Percentiles rank a stretch among this genome's conserved stretches.
Conservation (phyloP, 2,797 vertebrate species). For the Miichthys miiuy region DNA sequence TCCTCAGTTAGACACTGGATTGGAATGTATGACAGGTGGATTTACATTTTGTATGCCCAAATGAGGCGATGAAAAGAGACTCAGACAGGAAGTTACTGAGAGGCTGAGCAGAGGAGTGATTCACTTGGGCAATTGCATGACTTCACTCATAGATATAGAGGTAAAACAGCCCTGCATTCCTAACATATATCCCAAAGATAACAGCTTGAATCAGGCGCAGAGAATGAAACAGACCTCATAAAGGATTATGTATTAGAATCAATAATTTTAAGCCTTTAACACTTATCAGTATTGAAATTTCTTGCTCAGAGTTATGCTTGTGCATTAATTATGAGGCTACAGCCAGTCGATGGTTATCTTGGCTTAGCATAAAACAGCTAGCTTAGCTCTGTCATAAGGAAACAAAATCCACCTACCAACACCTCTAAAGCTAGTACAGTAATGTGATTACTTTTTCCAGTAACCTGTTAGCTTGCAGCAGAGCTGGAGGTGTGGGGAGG, state of each 20-base stretch:
- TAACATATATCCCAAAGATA: conserved; percentile 41
- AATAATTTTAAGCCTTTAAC: neutral
- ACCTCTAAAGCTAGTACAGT: neutral
- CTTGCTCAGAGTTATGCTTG: neutral
- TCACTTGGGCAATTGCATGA: conserved; percentile 30
- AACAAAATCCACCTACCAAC: neutral
- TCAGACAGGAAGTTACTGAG: conserved; percentile 21
- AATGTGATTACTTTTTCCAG: neutral
- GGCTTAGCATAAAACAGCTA: neutral
- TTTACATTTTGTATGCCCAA: conserved; percentile 28
- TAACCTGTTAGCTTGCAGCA: neutral
- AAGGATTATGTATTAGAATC: neutral
- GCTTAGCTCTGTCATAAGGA: too few relatives aligned
- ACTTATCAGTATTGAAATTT: neutral
- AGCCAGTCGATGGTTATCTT: neutral
- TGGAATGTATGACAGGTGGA: conserved; percentile 32
- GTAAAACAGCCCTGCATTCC: conserved; percentile 58
- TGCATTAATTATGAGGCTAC: neutral
- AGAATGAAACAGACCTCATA: conserved; percentile 40
- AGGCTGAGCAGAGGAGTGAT: conserved; percentile 38
- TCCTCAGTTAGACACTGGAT: conserved; percentile 38
- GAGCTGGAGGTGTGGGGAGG: neutral
- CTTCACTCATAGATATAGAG: conserved; percentile 41
- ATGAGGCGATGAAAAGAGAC: conserved; percentile 39
- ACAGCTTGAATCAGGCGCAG: neutral